Evolutionary conservation across 2,113 vertebrate genomes (phyloP).

Genomic region (Etheostoma cragini): DNA sequence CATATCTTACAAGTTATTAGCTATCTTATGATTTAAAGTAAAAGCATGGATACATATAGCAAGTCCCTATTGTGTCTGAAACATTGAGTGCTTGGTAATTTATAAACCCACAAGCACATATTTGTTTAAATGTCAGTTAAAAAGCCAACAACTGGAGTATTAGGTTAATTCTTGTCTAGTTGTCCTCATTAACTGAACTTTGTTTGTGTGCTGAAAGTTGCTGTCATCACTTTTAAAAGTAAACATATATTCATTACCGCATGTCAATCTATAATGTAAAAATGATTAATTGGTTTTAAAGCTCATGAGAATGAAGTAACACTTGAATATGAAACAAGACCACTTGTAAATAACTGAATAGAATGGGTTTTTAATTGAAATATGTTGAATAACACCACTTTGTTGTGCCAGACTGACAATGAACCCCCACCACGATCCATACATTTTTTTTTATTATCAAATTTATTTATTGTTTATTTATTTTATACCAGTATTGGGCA

Average conservation of each 20-base stretch:
- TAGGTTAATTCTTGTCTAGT: neutral
- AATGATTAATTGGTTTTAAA: neutral
- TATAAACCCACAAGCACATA: neutral
- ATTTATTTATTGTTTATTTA: neutral
- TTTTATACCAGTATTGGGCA: neutral
- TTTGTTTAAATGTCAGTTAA: neutral
- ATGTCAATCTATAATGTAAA: neutral
- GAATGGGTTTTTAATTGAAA: neutral
- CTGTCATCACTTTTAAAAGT: neutral
- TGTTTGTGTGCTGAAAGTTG: neutral
- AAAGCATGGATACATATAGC: neutral
- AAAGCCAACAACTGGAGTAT: neutral
- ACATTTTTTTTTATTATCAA: neutral
- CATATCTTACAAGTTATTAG: neutral
- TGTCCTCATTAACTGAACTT: neutral
- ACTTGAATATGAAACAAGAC: neutral
- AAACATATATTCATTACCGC: neutral
- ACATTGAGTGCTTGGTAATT: neutral
- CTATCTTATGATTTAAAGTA: constrained; percentile 1
- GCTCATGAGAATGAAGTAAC: neutral
- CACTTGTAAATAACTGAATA: neutral
- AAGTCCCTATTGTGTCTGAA: neutral
- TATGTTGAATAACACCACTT: neutral
- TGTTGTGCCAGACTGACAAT: neutral
- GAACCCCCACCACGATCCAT: neutral